Evolutionary conservation across 2,888 invertebrate genomes (phyloP), one percentile per base, ranked within the genome.

Genomic region (Spodoptera littoralis): DNA sequence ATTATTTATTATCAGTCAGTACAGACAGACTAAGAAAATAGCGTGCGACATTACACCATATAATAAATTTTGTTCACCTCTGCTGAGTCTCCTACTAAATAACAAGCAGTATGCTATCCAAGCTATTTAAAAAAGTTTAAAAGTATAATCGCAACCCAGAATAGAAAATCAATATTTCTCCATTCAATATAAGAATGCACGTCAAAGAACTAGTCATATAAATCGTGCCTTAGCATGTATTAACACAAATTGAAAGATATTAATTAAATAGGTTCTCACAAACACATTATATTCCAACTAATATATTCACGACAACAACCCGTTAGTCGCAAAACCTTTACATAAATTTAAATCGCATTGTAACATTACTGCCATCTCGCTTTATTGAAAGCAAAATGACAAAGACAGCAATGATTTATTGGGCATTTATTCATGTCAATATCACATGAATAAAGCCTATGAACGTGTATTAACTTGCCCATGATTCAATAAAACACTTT

Each of bases 321-420:
- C 8, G 52, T 49, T 49, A 8, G 0, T 8, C 42, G 13, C 13
- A 47, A 18, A 24, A 2, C 6, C 13, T 47, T 30, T 43, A 27
- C 5, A 51, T 11, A 42, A 13, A 53, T 48, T 61, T 13, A 22
- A 55, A 51, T 43, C 5, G 24, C 8, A n/a, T 42, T 22, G 27
- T 41, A 53, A 54, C 41, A 52, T 22, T 50, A 42, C 27, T 11
- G 18, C 69, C n/a, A 8, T 55, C 41, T 55, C 18, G 12, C 5
- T 70, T 24, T 8, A 55, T 49, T 58, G 4, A 55, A 46, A 43
- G 11, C 12, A 70, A 69, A 59, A 75, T 11, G 45, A 70, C 48
- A 53, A 13, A 11, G 57, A 75, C 75, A 62, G 51, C n/a, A 42
- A 70, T 58, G 63, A 75, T 44, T 70, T 75, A 75, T 70, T 36